These are phyloP conservation scores for Diceros bicornis DNA, from an alignment of 2,797 vertebrate species.

Conservation along the genomic window DNA sequence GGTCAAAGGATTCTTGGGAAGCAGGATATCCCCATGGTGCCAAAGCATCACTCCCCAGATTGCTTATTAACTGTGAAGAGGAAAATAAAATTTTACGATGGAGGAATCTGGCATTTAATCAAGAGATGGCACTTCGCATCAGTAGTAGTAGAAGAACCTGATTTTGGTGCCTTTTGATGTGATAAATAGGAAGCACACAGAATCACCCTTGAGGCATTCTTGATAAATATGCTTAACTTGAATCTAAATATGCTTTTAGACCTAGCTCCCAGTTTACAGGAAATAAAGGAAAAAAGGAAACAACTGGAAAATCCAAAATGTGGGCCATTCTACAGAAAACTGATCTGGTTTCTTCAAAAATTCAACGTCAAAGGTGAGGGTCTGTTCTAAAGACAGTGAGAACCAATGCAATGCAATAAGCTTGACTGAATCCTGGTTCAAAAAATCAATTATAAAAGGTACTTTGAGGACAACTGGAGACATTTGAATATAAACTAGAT, in stretches of 20 bases:
- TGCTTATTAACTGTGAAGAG: neutral
- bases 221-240: neutral
- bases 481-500: neutral
- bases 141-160: neutral
- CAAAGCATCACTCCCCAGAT: neutral
- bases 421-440: neutral
- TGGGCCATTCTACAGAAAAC: neutral
- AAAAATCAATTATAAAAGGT: conserved; percentile 20
- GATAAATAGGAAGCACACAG: neutral
- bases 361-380: neutral
- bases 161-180: neutral
- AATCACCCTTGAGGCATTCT: neutral
- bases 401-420: neutral
- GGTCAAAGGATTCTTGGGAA: neutral
- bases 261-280: neutral
- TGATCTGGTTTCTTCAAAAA: neutral
- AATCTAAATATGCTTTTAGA: neutral
- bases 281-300: neutral
- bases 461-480: conserved; percentile 1
- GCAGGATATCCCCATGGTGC: neutral
- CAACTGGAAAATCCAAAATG: neutral
- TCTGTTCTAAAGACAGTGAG: neutral
- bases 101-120: neutral
- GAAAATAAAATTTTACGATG: neutral
- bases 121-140: neutral